Evolutionary conservation across 1,140 invertebrate species (phyloP), one percentile per base, ranked within the genome.

Genomic region (Diplogasteroides magnus): DNA sequence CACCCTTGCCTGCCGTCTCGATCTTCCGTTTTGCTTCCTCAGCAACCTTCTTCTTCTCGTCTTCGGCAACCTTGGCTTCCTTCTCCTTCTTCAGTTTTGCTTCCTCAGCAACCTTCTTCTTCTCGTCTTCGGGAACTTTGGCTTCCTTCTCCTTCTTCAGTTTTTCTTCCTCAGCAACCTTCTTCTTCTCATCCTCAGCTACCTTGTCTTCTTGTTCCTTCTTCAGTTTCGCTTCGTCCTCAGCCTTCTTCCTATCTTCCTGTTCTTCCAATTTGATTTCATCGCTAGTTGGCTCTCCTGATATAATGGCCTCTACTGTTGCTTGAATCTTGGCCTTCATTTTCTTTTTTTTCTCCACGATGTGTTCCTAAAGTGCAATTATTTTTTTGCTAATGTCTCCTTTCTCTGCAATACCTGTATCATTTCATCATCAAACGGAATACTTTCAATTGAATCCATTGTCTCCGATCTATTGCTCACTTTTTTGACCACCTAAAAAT

Each of bases 131-230:
- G 26, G 68, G 25, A 27, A 68, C 68, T 55, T 32, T 37, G 3
- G 28, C 25, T 69, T 71, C 48, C 55, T 64, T 13, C 26, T 72
- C 68, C 25, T 15, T 19, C 37, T 26, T 68, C 19, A 65, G 13
- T 72, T 63, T 26, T 19, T 68, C 70, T n/a, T 11, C 11, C 69
- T 48, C 19, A 15, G 69, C 26, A 56, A 23, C 15, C 67, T 73
- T 32, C 23, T 29, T 23, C 25, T n/a, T 64, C 25, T 32, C 31
- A 25, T 73, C 61, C 31, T 55, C 59, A 27, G 55, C 31, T 15
- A 19, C 57, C 48, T 69, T 68, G 26, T 67, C 67, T n/a, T 68
- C 26, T 13, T 32, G 25, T 1, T 67, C 14, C 13, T 27, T 64
- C 60, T 62, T 1, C 59, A 68, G 37, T 19, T 48, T 48, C 23